Evolutionary conservation across 1,140 invertebrate species (phyloP), one percentile per base, ranked within the genome.

Genomic region (Macrocentrus cingulum): DNA sequence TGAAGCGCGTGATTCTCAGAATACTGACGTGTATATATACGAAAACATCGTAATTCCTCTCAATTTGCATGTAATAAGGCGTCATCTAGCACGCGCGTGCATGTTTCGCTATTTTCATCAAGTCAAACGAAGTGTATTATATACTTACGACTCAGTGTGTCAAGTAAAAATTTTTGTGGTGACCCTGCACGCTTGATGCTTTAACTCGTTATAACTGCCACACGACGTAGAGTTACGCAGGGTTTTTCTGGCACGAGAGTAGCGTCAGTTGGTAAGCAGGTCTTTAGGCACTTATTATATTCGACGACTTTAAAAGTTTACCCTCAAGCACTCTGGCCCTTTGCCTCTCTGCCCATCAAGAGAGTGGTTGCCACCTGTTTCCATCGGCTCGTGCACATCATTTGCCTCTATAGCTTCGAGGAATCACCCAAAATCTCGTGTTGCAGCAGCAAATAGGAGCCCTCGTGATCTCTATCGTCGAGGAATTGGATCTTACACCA

Each of bases 241-340:
- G 65, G n/a, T n/a, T n/a, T 72, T 72, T 59, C 67, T 37, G 58
- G 64, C 68, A 67, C 64, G 64, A 69, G 61, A 42, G 20, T 64
- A n/a, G n/a, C 66, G 70, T 71, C 72, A 75, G 72, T 63, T 75
- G 71, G 71, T 50, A 65, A 68, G 70, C 71, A 71, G 66, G 9
- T 36, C 19, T n/a, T n/a, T n/a, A n/a, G n/a, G n/a, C n/a, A n/a
- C 22, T 6, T n/a, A 23, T 25, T 19, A 11, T 46, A 15, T 46
- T 11, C 22, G n/a, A 11, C 19, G 20, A 25, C 11, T 49, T 22
- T 51, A 20, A 8, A 5, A 20, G n/a, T 19, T 32, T 36, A 25
- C 39, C 34, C 49, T 54, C 23, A 57, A 45, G 2, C 13, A 29
- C 39, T 19, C 49, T 23, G n/a, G 9, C 11, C 36, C 3, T n/a